A percentile compares a stretch with the other conserved stretches of the same genome.
These are phyloP conservation scores for Sebastes cheni DNA, from an alignment of 2,797 vertebrate species.

Conservation along the genomic window DNA sequence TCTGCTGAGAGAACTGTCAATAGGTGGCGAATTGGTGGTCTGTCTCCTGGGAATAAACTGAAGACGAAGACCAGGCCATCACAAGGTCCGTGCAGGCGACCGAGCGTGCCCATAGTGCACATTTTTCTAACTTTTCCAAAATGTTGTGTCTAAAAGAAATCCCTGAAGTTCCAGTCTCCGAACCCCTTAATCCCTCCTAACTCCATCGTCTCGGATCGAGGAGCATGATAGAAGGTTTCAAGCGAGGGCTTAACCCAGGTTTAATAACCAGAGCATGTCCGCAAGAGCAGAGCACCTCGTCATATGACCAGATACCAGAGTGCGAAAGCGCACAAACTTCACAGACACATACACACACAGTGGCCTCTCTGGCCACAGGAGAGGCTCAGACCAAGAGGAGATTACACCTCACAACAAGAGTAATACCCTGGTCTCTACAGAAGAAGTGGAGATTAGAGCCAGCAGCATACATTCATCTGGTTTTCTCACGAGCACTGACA, in stretches of 20 bases:
- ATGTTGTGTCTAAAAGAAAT: conserved; percentile 51
- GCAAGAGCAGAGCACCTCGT: conserved; percentile 63
- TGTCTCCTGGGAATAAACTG: conserved; percentile 23
- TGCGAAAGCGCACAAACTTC: conserved; percentile 16
- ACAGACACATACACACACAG: conserved; percentile 13
- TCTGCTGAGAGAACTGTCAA: conserved; percentile 8
- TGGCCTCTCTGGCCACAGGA: conserved; percentile 46
- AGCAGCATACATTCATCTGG: conserved; percentile 65
- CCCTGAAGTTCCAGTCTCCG: conserved; percentile 64
- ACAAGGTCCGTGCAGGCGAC: background rate
- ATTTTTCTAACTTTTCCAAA: conserved; percentile 63
- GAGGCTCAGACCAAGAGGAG: conserved; percentile 64
- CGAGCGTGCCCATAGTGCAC: conserved; percentile 21
- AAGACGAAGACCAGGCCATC: background rate
- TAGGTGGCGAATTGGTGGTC: background rate
- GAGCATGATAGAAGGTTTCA: conserved; percentile 74
- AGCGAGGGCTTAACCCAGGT: conserved; percentile 75
- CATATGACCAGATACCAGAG: conserved; percentile 74
- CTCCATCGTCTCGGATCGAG: conserved; percentile 68
- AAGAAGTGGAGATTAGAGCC: conserved; percentile 71
- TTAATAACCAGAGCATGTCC: conserved; percentile 78
- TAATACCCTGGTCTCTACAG: conserved; percentile 70
- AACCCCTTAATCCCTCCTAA: conserved; percentile 75
- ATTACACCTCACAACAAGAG: conserved; percentile 72
- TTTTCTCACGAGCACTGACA: conserved; percentile 54